phyloP scores from a whole-genome alignment of 1,140 invertebrate genomes.

The Melanaphis sacchari region DNA sequence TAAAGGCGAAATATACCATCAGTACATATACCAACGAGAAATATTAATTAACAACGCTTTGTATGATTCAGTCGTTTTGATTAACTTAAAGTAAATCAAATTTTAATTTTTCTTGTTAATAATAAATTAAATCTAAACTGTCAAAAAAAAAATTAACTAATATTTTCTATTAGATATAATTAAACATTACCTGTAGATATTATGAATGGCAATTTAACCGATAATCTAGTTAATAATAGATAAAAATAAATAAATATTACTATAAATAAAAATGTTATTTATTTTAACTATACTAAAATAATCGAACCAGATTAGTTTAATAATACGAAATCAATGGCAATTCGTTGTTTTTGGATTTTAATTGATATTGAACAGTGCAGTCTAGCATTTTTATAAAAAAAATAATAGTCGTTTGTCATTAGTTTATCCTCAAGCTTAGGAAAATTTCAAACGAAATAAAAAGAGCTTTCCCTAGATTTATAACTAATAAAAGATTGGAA shows the following conservation, averaged over 20 bases:
- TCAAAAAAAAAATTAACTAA: background rate
- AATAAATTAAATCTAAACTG: background rate
- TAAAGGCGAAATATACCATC: background rate
- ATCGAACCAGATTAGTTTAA: background rate
- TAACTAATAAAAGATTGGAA: background rate
- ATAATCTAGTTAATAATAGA: background rate
- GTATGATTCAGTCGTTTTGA: background rate
- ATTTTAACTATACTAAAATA: background rate
- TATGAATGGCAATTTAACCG: background rate
- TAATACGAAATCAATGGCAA: background rate
- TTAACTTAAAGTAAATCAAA: background rate
- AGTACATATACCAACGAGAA: background rate
- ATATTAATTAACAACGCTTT: background rate
- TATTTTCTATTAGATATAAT: background rate
- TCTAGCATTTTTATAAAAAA: background rate
- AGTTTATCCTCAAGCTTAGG: background rate
- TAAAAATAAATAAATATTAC: no score
- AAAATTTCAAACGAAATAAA: background rate
- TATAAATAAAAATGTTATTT: background rate
- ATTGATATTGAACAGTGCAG: background rate
- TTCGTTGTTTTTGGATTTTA: background rate
- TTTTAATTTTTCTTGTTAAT: background rate
- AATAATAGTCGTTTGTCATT: background rate
- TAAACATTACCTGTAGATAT: background rate
- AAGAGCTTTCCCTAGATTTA: background rate